Evolutionary conservation across 2,797 vertebrate genomes (phyloP).

Genomic region (Amniataba percoides): DNA sequence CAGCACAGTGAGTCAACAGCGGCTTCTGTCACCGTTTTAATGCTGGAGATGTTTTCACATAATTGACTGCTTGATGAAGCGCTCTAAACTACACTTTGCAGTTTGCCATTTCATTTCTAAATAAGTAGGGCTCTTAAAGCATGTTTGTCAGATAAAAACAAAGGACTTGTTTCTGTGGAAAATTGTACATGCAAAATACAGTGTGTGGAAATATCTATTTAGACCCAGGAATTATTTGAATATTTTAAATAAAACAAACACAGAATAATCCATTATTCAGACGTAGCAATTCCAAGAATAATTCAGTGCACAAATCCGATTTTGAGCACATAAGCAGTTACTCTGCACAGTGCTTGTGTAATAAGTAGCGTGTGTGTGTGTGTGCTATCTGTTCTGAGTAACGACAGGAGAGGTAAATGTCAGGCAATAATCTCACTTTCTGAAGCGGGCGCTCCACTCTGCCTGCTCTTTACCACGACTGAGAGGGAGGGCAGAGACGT

Average conservation of each 20-base stretch:
- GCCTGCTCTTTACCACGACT: background rate
- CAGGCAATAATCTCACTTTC: constrained; percentile 5
- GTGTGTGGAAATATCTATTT: background rate
- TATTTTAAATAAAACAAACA: constrained; percentile 7
- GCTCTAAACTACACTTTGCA: background rate
- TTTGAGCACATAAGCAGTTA: background rate
- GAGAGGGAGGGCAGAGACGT: background rate
- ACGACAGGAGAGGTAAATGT: constrained; percentile 12
- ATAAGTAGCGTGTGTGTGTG: background rate
- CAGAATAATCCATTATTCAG: constrained; percentile 14
- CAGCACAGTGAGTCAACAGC: constrained; percentile 26
- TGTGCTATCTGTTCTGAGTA: background rate
- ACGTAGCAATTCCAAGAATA: background rate
- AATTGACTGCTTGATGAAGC: constrained; percentile 25
- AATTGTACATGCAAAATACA: background rate
- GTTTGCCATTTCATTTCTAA: constrained; percentile 8
- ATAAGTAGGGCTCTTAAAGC: background rate
- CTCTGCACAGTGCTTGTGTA: background rate
- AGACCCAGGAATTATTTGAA: background rate
- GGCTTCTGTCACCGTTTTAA: constrained; percentile 14
- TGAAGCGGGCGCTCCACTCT: constrained; percentile 6
- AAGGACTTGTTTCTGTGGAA: background rate
- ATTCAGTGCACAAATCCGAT: constrained; percentile 5
- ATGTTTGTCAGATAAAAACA: background rate
- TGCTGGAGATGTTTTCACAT: constrained; percentile 21